Conservation (phyloP, 2,113 vertebrate species). For the Phaethon lepturus region DNA sequence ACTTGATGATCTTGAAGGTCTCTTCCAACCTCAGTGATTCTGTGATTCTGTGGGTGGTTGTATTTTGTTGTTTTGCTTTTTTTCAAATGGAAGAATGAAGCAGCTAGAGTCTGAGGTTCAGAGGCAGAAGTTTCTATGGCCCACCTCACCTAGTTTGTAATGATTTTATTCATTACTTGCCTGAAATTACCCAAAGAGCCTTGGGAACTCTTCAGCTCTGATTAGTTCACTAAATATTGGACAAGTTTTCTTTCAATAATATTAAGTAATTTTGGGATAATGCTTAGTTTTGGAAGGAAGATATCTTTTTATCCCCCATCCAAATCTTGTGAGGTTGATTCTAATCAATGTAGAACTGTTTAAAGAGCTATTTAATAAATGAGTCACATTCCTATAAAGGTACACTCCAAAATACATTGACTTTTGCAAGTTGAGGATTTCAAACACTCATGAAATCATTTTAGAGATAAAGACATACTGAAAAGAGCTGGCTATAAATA, state of each 20-base stretch:
- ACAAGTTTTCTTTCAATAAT: not conserved
- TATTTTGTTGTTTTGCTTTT: not conserved
- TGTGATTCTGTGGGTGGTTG: not conserved
- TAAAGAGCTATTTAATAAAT: not conserved
- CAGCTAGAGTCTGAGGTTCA: not conserved
- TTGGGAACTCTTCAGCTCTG: not conserved
- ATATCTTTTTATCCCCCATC: not conserved
- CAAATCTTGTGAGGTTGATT: not conserved
- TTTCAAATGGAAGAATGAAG: not conserved
- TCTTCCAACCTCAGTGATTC: no score
- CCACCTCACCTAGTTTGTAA: not conserved
- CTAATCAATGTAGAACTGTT: not conserved
- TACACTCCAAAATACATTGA: not conserved
- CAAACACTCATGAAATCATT: not conserved
- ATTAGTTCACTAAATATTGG: not conserved
- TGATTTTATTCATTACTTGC: not conserved
- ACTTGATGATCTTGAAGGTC: no score
- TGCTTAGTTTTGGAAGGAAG: not conserved
- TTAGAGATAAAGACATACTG: not conserved
- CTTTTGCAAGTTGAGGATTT: not conserved
- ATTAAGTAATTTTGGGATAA: not conserved
- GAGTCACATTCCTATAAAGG: not conserved
- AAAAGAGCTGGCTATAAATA: not conserved
- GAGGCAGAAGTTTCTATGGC: not conserved
- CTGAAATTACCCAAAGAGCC: not conserved